Evolutionary conservation across 2,113 vertebrate genomes (phyloP), one percentile per base, ranked within the genome.

Genomic region (Chaenogobius annularis): DNA sequence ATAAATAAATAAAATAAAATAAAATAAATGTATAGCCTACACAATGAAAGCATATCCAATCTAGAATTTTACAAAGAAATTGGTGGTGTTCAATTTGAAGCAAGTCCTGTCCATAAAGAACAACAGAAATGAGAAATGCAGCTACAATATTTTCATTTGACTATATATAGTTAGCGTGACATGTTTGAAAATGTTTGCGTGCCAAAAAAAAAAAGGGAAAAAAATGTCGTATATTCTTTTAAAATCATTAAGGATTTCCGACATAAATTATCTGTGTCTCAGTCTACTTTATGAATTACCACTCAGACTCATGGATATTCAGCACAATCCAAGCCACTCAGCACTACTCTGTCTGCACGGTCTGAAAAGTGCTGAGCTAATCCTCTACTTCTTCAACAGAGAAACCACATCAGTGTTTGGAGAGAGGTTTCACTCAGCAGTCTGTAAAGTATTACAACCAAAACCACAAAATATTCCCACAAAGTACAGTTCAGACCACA

Each of bases 281-380:
- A 69, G 71, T 79, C 23, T n/a, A 46, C 44, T 46, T 46, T 46
- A 73, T 50, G 3, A 52, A 72, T 56, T 64, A 74, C 64, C 71
- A 10, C 61, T 63, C 73, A 66, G 26, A 61, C 44, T 46, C 73
- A 72, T 69, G 81, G 0, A 43, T 46, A 79, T 83, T 82, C 81
- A 85, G 61, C 61, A 63, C 19, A 63, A 43, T 31, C 19, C 61
- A 40, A 20, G 26, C 56, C 3, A 77, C 63, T 80, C 80, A 84
- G 82, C 82, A 77, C 10, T 50, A 13, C 26, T 43, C 59, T 67
- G 67, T 46, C 59, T 67, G 67, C 69, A 40, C n/a, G 56, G 62
- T 66, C 14, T 69, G 43, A 69, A 73, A 80, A 55, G 54, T 75
- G 86, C 82, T 79, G 82, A 83, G 68, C 72, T 64, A 44, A 86